Base-by-base conservation (phyloP, 2,113 vertebrate species). In the Rhagologus leucostigma region DNA sequence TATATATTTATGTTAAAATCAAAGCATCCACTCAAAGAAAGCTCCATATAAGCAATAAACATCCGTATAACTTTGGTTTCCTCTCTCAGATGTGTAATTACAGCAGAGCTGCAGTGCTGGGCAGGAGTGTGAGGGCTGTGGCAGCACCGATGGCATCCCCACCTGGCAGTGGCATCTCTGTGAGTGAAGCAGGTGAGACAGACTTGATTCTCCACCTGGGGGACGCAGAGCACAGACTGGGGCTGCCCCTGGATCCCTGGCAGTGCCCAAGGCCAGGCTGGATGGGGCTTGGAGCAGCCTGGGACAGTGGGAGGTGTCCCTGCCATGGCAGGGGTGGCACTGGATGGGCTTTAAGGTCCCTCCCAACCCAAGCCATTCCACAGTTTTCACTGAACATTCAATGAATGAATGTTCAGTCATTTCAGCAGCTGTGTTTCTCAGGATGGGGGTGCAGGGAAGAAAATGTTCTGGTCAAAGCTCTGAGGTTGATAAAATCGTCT, bases 91-190 rank as follows among this genome's bases (percentile, higher is more conserved):
- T 3, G 19, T 5, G 2, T 2, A 9, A 15, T 11, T 3, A 7
- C 62, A 79, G 42, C 26, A 42, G 18, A 21, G 4, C 4, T 3
- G 15, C 27, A 21, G 32, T 6, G 26, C 33, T 35, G 64, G 57
- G 23, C n/a, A 27, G 1, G 1, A 3, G 3, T 2, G 42, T 3
- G 37, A 19, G 8, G 0, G 6, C 37, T 9, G 37, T 10, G 37
- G 30, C 60, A 10, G 47, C 4, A 3, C 8, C 1, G 3, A 4
- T 9, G 64, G 21, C 22, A 1, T 20, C 22, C 33, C 1, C 15
- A 14, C 7, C 19, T 1, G 3, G 56, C 44, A 24, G 49, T 11
- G 41, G 15, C 44, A 42, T 0, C 2, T 4, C 49, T 20, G 47
- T 0, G 33, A 3, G 2, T 0, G 4, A 11, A 13, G 23, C n/a